A percentile compares a stretch with the other conserved stretches of the same genome.
These are phyloP conservation scores for Chaetorhynchus papuensis DNA, from an alignment of 2,113 vertebrate species.

Conservation along the genomic window DNA sequence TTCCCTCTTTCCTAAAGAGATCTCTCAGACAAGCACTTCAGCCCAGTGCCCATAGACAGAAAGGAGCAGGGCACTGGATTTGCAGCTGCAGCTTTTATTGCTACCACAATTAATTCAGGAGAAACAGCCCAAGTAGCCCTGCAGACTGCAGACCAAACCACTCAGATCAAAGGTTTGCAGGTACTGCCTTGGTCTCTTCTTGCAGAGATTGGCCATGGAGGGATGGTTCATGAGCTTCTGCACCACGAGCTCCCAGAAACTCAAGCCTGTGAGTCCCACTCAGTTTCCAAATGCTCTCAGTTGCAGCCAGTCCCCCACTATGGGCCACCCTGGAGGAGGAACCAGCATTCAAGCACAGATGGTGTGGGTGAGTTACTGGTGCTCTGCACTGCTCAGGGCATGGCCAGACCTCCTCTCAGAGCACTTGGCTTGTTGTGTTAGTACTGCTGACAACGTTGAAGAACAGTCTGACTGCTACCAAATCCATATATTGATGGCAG, in stretches of 20 bases:
- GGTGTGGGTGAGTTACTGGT: not conserved
- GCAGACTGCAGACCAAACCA: not conserved
- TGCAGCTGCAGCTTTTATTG: not conserved
- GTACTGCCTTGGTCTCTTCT: not conserved
- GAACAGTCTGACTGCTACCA: not conserved
- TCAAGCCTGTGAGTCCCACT: not conserved
- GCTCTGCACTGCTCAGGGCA: not conserved
- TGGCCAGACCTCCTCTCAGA: not conserved
- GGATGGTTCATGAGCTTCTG: not conserved
- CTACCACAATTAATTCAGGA: not conserved
- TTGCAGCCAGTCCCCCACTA: not conserved
- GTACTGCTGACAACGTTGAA: not conserved
- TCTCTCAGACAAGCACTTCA: not conserved
- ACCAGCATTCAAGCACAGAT: not conserved
- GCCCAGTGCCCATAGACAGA: not conserved
- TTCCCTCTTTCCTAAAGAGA: not conserved
- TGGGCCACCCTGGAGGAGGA: not conserved
- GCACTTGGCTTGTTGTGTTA: not conserved
- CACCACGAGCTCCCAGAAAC: not conserved
- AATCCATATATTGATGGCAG: not conserved
- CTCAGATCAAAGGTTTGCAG: not conserved
- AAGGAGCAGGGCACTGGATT: not conserved
- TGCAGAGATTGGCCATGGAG: not conserved
- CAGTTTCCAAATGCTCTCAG: not conserved
- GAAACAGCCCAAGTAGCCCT: not conserved